Conservation (phyloP, 2,888 invertebrate genomes). For the Pristionchus fissidentatus region DNA sequence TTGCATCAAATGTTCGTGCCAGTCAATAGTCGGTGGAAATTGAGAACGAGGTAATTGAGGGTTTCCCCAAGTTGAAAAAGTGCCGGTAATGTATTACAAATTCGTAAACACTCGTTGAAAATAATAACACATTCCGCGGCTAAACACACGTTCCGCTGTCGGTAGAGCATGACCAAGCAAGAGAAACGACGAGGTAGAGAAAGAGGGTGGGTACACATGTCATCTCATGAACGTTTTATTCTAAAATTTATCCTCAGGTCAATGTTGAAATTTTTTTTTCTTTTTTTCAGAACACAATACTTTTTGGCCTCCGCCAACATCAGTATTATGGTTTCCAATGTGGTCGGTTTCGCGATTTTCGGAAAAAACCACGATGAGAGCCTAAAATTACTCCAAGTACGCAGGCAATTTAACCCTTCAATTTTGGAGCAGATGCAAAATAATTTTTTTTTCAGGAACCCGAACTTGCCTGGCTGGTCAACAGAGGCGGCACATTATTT, state of each 20-base stretch:
- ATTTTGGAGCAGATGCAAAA: not conserved
- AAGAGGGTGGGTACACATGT: not conserved
- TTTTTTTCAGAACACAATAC: too few relatives aligned
- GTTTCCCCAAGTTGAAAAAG: not conserved
- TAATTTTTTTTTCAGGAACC: not conserved
- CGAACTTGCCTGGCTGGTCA: not conserved
- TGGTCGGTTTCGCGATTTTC: not conserved
- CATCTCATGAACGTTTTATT: not conserved
- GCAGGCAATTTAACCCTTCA: too few relatives aligned
- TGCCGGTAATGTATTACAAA: not conserved
- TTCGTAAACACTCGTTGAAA: not conserved
- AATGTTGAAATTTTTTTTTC: too few relatives aligned
- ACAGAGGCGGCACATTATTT: not conserved
- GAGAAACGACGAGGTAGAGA: too few relatives aligned
- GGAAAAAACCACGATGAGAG: constrained; percentile 7
- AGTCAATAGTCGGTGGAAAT: not conserved
- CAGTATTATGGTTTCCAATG: too few relatives aligned
- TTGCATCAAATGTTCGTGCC: not conserved
- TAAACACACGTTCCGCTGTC: too few relatives aligned
- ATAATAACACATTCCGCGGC: not conserved
- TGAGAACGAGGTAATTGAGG: not conserved
- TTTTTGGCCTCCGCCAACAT: too few relatives aligned
- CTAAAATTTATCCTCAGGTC: not conserved
- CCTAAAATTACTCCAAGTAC: not conserved
- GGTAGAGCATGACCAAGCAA: too few relatives aligned